phyloP scores from a whole-genome alignment of 2,888 invertebrate genomes.

The Zhuqinia jingwanae region DNA sequence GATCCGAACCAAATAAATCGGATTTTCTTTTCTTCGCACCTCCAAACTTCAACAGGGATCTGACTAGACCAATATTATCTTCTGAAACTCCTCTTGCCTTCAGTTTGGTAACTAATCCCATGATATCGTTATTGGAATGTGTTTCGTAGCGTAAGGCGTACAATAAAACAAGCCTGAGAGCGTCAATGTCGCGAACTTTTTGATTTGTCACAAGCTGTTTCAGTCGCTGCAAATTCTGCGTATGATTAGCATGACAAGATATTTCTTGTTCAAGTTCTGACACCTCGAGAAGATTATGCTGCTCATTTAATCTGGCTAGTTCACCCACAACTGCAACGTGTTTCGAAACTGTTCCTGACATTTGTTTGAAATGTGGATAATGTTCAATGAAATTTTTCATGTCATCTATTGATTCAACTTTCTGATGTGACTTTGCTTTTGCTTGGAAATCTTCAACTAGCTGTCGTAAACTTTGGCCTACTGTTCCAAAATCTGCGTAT shows the following conservation, averaged over 20 bases:
- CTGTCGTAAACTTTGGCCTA: conserved; percentile 95
- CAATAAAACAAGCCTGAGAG: conserved; percentile 92
- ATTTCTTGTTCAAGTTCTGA: conserved; percentile 97
- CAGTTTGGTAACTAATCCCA: conserved; percentile 88
- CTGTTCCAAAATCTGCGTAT: conserved; percentile 98
- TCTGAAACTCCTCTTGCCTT: conserved; percentile 88
- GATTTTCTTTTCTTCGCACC: conserved; percentile 78
- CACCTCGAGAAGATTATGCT: conserved; percentile 91
- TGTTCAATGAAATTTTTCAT: conserved; percentile 97
- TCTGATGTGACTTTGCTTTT: conserved; percentile 96
- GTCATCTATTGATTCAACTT: conserved; percentile 98
- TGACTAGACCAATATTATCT: conserved; percentile 79
- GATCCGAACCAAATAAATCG: conserved; percentile 78
- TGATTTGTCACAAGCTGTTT: conserved; percentile 89
- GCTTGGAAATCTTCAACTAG: conserved; percentile 99
- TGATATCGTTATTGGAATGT: conserved; percentile 91
- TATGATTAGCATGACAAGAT: conserved; percentile 87
- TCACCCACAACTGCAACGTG: conserved; percentile 99
- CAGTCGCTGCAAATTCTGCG: conserved; percentile 85
- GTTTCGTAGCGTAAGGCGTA: conserved; percentile 97
- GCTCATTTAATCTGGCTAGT: conserved; percentile 91
- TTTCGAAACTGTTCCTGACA: conserved; percentile 93
- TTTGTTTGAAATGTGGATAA: conserved; percentile 96
- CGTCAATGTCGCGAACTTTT: conserved; percentile 89
- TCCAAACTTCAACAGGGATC: conserved; percentile 76